Percentiles rank a stretch among this genome's conserved stretches.
These are phyloP conservation scores for Acropternis orthonyx DNA, from an alignment of 2,797 vertebrate genomes.

Conservation along the genomic window DNA sequence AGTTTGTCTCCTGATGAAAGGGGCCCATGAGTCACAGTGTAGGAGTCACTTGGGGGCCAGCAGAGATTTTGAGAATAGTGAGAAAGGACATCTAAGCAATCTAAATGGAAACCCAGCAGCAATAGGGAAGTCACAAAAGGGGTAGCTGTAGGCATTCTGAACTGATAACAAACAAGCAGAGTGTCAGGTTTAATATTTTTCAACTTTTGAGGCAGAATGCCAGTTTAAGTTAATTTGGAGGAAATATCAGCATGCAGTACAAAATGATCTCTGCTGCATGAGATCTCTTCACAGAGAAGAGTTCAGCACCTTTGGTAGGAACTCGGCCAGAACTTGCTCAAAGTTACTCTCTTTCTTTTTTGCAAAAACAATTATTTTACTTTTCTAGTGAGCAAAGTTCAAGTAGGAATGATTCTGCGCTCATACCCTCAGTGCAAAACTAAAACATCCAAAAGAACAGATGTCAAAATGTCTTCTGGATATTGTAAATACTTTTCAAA, in stretches of 20 bases:
- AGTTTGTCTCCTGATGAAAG: constrained; percentile 53
- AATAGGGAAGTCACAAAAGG: not conserved
- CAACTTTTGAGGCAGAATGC: not conserved
- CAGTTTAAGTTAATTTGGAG: constrained; percentile 28
- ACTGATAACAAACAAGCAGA: constrained; percentile 24
- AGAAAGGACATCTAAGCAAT: constrained; percentile 16
- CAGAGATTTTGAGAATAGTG: constrained; percentile 24
- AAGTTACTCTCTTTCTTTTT: not conserved
- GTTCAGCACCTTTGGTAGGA: not conserved
- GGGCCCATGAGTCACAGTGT: constrained; percentile 8
- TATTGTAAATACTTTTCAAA: not conserved
- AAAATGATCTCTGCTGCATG: not conserved
- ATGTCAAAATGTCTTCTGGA: not conserved
- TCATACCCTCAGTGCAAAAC: not conserved
- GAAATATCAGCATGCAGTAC: constrained; percentile 16
- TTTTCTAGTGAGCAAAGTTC: not conserved
- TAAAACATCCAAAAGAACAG: not conserved
- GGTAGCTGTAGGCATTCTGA: not conserved
- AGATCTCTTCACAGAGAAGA: not conserved
- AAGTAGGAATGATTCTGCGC: not conserved
- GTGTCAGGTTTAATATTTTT: constrained; percentile 21
- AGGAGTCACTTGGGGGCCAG: constrained; percentile 17
- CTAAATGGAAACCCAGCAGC: constrained; percentile 12
- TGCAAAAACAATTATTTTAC: not conserved
- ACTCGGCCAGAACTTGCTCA: not conserved